phyloP scores from a whole-genome alignment of 2,888 invertebrate species.

The Macaria liturata region DNA sequence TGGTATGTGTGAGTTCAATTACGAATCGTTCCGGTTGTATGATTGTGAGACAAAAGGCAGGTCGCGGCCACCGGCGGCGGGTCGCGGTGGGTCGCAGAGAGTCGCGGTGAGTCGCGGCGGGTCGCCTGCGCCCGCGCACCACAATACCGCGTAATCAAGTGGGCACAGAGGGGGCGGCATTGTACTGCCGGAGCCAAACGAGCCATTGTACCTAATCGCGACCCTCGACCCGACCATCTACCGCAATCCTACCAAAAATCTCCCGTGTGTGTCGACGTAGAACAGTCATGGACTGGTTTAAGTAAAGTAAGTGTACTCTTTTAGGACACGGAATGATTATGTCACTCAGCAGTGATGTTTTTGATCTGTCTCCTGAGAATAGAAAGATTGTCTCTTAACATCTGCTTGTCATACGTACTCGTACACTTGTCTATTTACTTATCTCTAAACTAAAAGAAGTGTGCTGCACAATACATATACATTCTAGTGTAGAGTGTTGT shows the following conservation, averaged over 20 bases:
- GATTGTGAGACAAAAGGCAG: constrained; percentile 50
- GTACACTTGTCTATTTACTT: too few relatives aligned
- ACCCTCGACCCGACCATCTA: constrained; percentile 61
- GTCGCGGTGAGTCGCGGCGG: constrained; percentile 56
- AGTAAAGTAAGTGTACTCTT: too few relatives aligned
- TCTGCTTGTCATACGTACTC: too few relatives aligned
- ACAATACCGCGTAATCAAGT: constrained; percentile 84
- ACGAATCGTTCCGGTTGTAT: constrained; percentile 37
- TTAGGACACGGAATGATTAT: too few relatives aligned
- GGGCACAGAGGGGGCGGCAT: constrained; percentile 77
- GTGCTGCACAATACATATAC: too few relatives aligned
- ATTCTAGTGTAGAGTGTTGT: too few relatives aligned
- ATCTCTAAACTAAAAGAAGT: too few relatives aligned
- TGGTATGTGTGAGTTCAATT: constrained; percentile 28
- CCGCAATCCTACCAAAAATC: neutral
- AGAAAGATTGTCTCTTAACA: too few relatives aligned
- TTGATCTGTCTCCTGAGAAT: too few relatives aligned
- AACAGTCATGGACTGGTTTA: too few relatives aligned
- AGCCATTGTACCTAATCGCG: constrained; percentile 68
- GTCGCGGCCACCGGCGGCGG: constrained; percentile 58
- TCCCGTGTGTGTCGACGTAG: neutral
- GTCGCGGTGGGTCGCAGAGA: constrained; percentile 60
- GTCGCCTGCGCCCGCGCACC: constrained; percentile 48
- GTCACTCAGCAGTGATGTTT: too few relatives aligned
- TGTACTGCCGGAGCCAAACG: constrained; percentile 66